A percentile compares a stretch with the other conserved stretches of the same genome.
These are phyloP conservation scores for Engraulis encrasicolus DNA, from an alignment of 2,113 vertebrate genomes.

Conservation along the genomic window DNA sequence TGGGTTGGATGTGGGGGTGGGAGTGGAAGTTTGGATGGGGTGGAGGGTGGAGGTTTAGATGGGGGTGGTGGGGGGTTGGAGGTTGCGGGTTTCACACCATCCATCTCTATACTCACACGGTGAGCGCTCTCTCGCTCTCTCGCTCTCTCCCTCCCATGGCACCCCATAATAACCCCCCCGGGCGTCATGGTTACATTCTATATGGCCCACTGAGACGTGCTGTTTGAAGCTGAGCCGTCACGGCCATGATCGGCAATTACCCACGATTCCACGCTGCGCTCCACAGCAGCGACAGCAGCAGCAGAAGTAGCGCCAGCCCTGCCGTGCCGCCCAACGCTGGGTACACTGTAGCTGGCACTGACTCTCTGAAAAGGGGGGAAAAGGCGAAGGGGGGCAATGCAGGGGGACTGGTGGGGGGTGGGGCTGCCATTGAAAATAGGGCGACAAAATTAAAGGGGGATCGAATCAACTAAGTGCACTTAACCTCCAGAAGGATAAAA, in stretches of 20 bases:
- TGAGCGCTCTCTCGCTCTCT: too few species aligned
- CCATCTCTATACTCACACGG: neutral
- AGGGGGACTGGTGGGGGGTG: too few species aligned
- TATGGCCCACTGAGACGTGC: conserved; percentile 4
- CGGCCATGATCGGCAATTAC: neutral
- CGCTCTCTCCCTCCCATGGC: neutral
- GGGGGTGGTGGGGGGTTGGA: too few species aligned
- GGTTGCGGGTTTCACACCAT: neutral
- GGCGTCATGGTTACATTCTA: neutral
- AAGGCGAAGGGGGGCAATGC: too few species aligned
- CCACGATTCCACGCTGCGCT: neutral
- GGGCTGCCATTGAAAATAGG: conserved; percentile 36
- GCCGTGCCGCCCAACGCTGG: neutral
- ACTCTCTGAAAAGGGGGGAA: neutral
- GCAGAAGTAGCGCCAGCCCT: too few species aligned
- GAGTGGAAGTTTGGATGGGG: too few species aligned
- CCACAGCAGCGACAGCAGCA: too few species aligned
- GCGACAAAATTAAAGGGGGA: conserved; percentile 48
- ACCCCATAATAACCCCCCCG: neutral
- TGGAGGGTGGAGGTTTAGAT: too few species aligned
- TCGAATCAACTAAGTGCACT: conserved; percentile 64
- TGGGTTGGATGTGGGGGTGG: too few species aligned
- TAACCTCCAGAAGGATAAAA: conserved; percentile 65
- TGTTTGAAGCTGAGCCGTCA: neutral
- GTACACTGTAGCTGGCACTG: neutral